phyloP scores from a whole-genome alignment of 2,113 vertebrate species.

The Callocephalon fimbriatum region DNA sequence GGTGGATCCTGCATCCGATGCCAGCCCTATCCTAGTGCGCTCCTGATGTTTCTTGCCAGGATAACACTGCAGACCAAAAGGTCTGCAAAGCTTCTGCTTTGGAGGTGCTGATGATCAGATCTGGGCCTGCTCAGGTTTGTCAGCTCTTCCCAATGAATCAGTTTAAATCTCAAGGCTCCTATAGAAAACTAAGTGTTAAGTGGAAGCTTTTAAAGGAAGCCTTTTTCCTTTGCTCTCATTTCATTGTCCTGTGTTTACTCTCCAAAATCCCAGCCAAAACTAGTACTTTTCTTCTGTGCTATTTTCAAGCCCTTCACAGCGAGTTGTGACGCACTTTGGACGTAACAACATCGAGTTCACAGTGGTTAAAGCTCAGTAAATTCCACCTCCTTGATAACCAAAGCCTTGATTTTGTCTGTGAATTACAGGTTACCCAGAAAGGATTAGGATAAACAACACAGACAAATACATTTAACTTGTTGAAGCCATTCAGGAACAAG shows the following conservation, averaged over 20 bases:
- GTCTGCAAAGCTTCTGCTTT: not conserved
- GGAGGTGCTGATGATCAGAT: not conserved
- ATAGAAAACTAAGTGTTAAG: not conserved
- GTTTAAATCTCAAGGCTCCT: not conserved
- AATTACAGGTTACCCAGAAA: not conserved
- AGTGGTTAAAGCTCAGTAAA: not conserved
- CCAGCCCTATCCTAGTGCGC: not conserved
- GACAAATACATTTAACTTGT: constrained; percentile 23
- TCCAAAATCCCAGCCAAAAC: not conserved
- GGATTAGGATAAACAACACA: accelerated
- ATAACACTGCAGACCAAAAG: not conserved
- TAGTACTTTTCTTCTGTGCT: not conserved
- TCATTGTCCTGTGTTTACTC: not conserved
- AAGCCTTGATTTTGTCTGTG: not conserved
- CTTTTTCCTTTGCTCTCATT: not conserved
- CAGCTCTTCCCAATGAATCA: not conserved
- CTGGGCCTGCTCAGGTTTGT: not conserved
- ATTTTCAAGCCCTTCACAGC: not conserved
- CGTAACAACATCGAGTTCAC: not conserved
- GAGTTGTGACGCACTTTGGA: not conserved
- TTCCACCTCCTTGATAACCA: not conserved
- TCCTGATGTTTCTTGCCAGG: not conserved
- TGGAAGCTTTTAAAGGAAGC: not conserved
- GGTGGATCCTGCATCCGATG: not conserved
- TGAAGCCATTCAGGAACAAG: not conserved